Evolutionary conservation across 2,888 invertebrate species (phyloP), one percentile per base, ranked within the genome.

Genomic region (Noctua janthina): DNA sequence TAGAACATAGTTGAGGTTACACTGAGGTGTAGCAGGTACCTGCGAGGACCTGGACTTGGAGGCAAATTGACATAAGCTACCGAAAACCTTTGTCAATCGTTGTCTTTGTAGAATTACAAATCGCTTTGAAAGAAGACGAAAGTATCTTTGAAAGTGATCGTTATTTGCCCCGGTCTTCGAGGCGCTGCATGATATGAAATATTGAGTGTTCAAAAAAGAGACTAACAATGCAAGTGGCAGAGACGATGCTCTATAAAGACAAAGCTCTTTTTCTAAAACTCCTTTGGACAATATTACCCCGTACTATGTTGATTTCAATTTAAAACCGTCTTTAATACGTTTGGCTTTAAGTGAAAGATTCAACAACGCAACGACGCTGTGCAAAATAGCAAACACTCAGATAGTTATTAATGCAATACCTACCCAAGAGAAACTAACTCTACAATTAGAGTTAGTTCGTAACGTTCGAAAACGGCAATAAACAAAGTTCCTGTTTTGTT

Each of bases 401-500:
- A 35, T 6, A 64, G 59, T 17, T 35, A 7, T 2, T 35, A 8
- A 35, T 35, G 35, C 64, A 64, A 64, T 35, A 29, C 46, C 10
- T 46, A 13, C 15, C 35, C 35, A 64, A 35, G 7, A 8, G 11
- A 43, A 67, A 23, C 43, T 23, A 23, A 23, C 39, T 20, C 5
- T 46, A 46, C 46, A 46, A 1, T 46, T 10, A 46, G 46, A 10
- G 46, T 46, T 46, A 46, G 46, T 10, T 46, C 46, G 1, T 46
- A 46, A 46, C 10, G 46, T 46, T 46, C 46, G 43, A 43, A 20
- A 1, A 66, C 23, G 43, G 5, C 23, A 67, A 72, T 29, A 43
- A 76, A 23, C 10, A 51, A 23, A 35, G 5, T 71, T n/a, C 0
- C 49, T 54, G 59, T 8, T 17, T 46, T 7, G 6, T 79, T 88